A percentile compares a stretch with the other conserved stretches of the same genome.
phyloP scores from a whole-genome alignment of 2,797 vertebrate genomes.

The Stomatorhinus walkeri region DNA sequence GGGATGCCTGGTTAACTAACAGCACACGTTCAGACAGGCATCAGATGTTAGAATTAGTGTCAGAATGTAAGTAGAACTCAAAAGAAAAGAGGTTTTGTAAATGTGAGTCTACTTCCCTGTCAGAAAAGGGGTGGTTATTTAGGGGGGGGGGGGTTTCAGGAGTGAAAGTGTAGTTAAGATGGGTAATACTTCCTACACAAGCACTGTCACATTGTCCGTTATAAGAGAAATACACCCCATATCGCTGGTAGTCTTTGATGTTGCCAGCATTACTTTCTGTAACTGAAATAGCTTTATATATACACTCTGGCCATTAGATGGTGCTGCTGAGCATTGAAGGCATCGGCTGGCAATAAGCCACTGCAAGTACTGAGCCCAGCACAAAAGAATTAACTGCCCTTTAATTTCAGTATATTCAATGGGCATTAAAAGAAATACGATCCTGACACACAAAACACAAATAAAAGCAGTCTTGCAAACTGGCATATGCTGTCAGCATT shows the following conservation, averaged over 20 bases:
- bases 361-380: neutral
- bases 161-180: neutral
- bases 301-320: neutral
- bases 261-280: neutral
- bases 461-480: neutral
- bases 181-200: neutral
- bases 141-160: neutral
- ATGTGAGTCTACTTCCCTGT: neutral
- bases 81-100: neutral
- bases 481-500: neutral
- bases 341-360: neutral
- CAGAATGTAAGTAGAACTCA: neutral
- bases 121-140: neutral
- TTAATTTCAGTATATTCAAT: neutral
- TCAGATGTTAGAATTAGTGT: neutral
- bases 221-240: neutral
- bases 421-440: neutral
- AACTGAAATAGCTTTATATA: neutral
- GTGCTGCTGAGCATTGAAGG: neutral
- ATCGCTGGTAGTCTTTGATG: neutral
- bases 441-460: neutral
- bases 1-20: neutral
- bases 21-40: neutral
- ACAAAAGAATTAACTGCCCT: neutral
- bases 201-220: neutral